Evolutionary conservation across 2,797 vertebrate species (phyloP).

Genomic region (Cyprinodon diabolis): DNA sequence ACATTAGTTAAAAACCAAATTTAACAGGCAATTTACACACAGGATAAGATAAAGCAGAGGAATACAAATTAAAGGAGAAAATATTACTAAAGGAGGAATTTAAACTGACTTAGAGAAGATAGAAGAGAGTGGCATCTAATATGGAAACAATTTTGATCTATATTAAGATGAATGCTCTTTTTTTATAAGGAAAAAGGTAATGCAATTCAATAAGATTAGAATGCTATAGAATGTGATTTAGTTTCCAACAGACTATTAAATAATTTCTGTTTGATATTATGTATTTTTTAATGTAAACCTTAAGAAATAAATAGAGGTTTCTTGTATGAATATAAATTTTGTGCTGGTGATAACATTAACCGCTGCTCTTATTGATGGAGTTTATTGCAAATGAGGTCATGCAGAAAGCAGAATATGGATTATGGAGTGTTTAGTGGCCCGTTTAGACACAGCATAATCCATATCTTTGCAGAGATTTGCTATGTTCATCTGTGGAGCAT

Average conservation of each 20-base stretch:
- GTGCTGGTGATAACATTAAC: slow-evolving; percentile 44
- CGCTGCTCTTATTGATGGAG: slow-evolving; percentile 56
- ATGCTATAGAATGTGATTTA: neutral
- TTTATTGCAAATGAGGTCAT: slow-evolving; percentile 62
- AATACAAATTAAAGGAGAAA: neutral
- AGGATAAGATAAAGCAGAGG: neutral
- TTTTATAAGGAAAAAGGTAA: neutral
- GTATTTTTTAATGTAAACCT: slow-evolving; percentile 8
- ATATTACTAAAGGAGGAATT: neutral
- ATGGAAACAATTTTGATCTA: neutral
- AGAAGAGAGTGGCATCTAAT: neutral
- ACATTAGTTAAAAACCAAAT: too few species aligned
- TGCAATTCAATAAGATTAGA: neutral
- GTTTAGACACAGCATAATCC: slow-evolving; percentile 67
- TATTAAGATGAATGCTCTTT: too few species aligned
- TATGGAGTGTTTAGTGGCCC: slow-evolving; percentile 69
- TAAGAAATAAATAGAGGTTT: slow-evolving; percentile 27
- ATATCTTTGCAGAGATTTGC: slow-evolving; percentile 67
- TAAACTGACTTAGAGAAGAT: neutral
- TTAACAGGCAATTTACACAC: too few species aligned
- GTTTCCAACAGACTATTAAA: neutral
- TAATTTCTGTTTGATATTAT: neutral
- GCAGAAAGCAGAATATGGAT: slow-evolving; percentile 61
- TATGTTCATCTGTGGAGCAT: slow-evolving; percentile 56
- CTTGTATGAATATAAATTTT: slow-evolving; percentile 24